Evolutionary conservation across 2,113 vertebrate species (phyloP).

Genomic region (Chionis minor): DNA sequence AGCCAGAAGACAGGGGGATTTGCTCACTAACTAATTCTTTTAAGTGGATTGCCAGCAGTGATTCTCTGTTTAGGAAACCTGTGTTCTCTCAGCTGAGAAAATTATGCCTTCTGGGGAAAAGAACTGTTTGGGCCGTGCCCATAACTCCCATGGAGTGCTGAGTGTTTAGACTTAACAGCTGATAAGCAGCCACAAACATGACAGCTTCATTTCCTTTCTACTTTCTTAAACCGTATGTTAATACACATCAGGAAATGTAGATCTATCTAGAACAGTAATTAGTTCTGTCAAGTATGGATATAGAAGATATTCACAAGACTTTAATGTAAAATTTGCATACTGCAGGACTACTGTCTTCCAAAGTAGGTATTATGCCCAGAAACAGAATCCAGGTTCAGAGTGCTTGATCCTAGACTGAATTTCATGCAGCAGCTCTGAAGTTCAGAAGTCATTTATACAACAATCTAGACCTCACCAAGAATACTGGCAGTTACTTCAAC

Average conservation of each 20-base stretch:
- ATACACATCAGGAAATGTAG: not conserved
- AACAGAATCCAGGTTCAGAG: not conserved
- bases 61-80: not conserved
- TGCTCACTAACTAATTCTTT: not conserved
- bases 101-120: not conserved
- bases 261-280: not conserved
- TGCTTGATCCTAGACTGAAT: not conserved
- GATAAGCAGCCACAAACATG: not conserved
- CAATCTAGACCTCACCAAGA: not conserved
- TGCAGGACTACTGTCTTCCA: not conserved
- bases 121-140: not conserved
- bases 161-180: not conserved
- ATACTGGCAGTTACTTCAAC: not conserved
- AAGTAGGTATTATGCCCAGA: not conserved
- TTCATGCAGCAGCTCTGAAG: not conserved
- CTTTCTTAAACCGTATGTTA: not conserved
- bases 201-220: not conserved
- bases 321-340: not conserved
- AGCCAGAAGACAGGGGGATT: not conserved
- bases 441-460: not conserved
- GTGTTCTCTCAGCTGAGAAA: not conserved
- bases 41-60: not conserved
- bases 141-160: not conserved
- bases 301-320: not conserved
- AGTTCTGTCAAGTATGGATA: not conserved